Percentiles rank a stretch among this genome's conserved stretches.
Conservation (phyloP, 2,797 vertebrate species). For the Philypnodon macrostomus region DNA sequence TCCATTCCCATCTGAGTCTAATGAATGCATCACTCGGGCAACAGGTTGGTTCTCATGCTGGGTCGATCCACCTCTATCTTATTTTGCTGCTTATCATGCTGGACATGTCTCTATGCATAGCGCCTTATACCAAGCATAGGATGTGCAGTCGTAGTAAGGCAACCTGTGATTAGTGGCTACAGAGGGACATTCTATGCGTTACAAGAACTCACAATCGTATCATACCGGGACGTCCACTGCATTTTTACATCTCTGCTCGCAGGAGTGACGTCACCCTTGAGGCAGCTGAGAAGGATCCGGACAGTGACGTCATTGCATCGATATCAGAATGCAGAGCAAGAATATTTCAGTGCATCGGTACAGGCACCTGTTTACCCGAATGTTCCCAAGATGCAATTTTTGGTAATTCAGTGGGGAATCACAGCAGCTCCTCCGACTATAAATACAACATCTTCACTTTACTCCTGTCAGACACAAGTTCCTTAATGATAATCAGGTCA, state of each 20-base stretch:
- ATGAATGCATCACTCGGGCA: slow-evolving; percentile 66
- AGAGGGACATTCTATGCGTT: neutral
- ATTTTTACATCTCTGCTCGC: slow-evolving; percentile 43
- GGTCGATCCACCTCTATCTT: slow-evolving; percentile 36
- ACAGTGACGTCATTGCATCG: slow-evolving; percentile 73
- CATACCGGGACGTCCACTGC: slow-evolving; percentile 31
- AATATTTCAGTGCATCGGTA: slow-evolving; percentile 33
- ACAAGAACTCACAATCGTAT: slow-evolving; percentile 8
- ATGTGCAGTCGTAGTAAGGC: slow-evolving; percentile 15
- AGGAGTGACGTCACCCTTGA: slow-evolving; percentile 67
- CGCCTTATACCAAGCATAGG: slow-evolving; percentile 21
- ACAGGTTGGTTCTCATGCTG: slow-evolving; percentile 61
- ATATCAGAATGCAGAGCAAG: slow-evolving; percentile 51
- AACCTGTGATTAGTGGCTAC: slow-evolving; percentile 6
- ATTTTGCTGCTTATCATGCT: slow-evolving; percentile 13
- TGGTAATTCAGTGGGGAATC: slow-evolving; percentile 21
- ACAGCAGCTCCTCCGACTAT: slow-evolving; percentile 10
- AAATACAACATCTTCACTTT: slow-evolving; percentile 28
- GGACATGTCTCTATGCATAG: slow-evolving; percentile 19
- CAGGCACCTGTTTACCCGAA: slow-evolving; percentile 45
- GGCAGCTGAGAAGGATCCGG: slow-evolving; percentile 53
- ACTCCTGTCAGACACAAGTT: slow-evolving; percentile 30
- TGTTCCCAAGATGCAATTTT: slow-evolving; percentile 23
- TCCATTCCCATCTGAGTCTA: slow-evolving; percentile 61
- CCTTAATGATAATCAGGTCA: slow-evolving; percentile 36